Evolutionary conservation across 2,797 vertebrate species (phyloP).

Genomic region (Eulemur albifrons): DNA sequence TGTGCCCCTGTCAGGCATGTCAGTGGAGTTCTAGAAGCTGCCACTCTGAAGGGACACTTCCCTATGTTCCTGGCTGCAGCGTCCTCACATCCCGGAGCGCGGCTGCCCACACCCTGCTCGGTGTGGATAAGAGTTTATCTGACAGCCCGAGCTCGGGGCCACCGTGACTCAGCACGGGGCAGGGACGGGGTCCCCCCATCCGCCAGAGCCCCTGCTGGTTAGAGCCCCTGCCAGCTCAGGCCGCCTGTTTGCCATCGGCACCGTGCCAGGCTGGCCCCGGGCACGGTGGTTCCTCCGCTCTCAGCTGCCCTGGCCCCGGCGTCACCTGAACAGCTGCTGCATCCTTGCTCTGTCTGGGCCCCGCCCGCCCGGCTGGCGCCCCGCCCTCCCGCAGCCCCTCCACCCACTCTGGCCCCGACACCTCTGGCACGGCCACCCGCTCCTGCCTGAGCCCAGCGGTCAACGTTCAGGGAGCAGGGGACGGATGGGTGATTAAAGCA

Average conservation of each 20-base stretch:
- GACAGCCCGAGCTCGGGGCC: not conserved
- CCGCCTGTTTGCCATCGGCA: not conserved
- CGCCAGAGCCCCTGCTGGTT: too few species aligned
- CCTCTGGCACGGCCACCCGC: not conserved
- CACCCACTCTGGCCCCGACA: not conserved
- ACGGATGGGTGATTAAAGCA: not conserved
- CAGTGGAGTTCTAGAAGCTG: not conserved
- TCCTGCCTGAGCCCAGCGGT: not conserved
- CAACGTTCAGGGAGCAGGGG: not conserved
- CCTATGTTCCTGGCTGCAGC: rapidly evolving
- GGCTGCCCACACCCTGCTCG: rapidly evolving
- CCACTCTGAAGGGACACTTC: rapidly evolving
- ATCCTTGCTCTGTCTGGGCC: rapidly evolving
- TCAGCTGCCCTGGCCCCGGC: too few species aligned
- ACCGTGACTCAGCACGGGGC: rapidly evolving
- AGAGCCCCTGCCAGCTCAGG: not conserved
- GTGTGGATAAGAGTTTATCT: not conserved
- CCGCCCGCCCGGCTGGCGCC: not conserved
- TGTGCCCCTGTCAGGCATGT: rapidly evolving
- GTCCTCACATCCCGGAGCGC: rapidly evolving
- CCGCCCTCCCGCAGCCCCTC: rapidly evolving
- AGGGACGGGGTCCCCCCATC: not conserved
- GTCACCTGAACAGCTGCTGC: not conserved
- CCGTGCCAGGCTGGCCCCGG: too few species aligned
- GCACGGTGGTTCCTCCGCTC: not conserved